Evolutionary conservation across 2,113 vertebrate species (phyloP).

Genomic region (Sigmodon hispidus): DNA sequence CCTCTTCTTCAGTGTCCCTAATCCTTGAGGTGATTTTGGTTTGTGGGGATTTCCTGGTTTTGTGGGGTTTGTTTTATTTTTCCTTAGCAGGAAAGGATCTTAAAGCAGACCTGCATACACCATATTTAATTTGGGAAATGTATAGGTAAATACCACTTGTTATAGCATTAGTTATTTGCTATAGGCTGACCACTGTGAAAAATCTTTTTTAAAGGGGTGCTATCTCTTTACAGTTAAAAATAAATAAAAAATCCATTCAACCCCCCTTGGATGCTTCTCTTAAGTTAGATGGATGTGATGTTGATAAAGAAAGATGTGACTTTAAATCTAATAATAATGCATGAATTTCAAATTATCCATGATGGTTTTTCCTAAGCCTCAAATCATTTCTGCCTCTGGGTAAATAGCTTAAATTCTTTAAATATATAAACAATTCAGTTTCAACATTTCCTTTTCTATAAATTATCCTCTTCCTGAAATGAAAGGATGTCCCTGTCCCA

Average conservation of each 20-base stretch:
- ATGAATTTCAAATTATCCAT: slow-evolving; percentile 65
- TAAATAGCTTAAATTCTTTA: slow-evolving; percentile 66
- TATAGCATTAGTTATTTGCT: slow-evolving; percentile 87
- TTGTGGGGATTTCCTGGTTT: not conserved
- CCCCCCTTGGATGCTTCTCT: slow-evolving; percentile 51
- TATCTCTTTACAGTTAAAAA: slow-evolving; percentile 70
- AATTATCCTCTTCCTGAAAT: slow-evolving; percentile 55
- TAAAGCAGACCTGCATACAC: slow-evolving; percentile 82
- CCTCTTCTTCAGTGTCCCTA: not conserved
- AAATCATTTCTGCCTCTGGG: slow-evolving; percentile 59
- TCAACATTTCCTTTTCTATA: slow-evolving; percentile 43
- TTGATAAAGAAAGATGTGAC: slow-evolving; percentile 70
- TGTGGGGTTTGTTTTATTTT: slow-evolving; percentile 42
- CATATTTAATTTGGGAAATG: slow-evolving; percentile 87
- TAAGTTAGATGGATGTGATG: slow-evolving; percentile 66
- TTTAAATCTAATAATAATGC: slow-evolving; percentile 72
- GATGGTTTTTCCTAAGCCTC: slow-evolving; percentile 60
- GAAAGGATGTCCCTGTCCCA: slow-evolving; percentile 20
- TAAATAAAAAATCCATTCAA: slow-evolving; percentile 24
- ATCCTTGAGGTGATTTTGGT: slow-evolving; percentile 64
- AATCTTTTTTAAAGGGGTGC: slow-evolving; percentile 56
- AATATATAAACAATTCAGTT: slow-evolving; percentile 66
- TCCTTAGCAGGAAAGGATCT: slow-evolving; percentile 80
- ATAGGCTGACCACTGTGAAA: slow-evolving; percentile 85
- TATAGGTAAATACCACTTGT: slow-evolving; percentile 85